phyloP scores from a whole-genome alignment of 2,797 vertebrate species.

The Martes flavigula region DNA sequence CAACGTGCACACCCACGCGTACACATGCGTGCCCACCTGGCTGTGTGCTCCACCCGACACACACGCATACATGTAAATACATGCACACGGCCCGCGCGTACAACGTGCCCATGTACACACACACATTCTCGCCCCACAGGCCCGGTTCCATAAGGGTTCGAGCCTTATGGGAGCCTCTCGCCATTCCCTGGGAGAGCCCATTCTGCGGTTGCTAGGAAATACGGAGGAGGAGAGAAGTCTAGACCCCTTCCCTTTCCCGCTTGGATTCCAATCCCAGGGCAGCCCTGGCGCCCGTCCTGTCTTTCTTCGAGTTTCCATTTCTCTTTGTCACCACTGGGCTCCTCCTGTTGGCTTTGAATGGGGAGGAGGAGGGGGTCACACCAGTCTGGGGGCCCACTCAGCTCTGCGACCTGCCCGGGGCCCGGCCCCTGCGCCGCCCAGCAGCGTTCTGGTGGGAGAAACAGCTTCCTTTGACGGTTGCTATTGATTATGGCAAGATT shows the following conservation, averaged over 20 bases:
- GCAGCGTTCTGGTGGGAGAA: conserved; percentile 88
- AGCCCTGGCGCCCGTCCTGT: neutral
- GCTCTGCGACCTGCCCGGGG: conserved; percentile 78
- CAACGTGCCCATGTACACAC: neutral
- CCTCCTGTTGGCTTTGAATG: neutral
- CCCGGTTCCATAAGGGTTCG: neutral
- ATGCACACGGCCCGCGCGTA: neutral
- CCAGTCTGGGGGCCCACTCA: conserved; percentile 71
- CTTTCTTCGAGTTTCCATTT: neutral
- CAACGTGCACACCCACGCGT: accelerated
- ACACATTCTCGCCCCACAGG: too few species aligned
- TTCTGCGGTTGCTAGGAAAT: neutral
- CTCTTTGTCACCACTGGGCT: neutral
- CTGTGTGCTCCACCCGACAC: neutral
- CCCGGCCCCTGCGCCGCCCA: conserved; percentile 85
- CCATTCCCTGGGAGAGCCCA: neutral
- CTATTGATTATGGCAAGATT: conserved; percentile 91
- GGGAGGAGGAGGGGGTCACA: neutral
- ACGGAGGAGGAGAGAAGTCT: neutral
- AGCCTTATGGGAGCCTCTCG: neutral
- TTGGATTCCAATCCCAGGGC: neutral
- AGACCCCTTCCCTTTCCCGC: neutral
- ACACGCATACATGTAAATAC: neutral
- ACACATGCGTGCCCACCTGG: too few species aligned
- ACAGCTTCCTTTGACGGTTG: conserved; percentile 88